These are phyloP conservation scores for Laterallus jamaicensis DNA, from an alignment of 2,113 vertebrate genomes.

Conservation along the genomic window DNA sequence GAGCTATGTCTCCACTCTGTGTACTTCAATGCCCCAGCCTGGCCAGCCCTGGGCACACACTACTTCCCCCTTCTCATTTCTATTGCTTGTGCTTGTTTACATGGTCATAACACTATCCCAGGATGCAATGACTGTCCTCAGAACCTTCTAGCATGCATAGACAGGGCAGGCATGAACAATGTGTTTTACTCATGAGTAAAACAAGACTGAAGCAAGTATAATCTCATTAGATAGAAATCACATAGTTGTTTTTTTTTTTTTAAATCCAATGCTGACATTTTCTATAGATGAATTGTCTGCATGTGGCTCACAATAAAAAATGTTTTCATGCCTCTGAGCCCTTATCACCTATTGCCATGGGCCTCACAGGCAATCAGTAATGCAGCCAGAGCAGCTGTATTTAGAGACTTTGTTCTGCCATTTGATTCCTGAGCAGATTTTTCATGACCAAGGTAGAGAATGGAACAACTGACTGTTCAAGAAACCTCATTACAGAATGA, in stretches of 20 bases:
- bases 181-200: background rate
- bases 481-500: background rate
- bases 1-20: background rate
- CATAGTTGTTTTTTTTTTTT: too few relatives aligned
- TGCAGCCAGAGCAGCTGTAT: background rate
- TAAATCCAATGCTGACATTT: background rate
- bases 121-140: background rate
- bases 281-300: background rate
- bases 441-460: background rate
- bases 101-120: background rate
- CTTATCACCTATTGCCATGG: background rate
- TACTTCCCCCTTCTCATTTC: background rate
- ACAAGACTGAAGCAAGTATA: background rate
- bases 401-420: background rate
- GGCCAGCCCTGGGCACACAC: rapidly evolving
- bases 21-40: background rate
- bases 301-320: background rate
- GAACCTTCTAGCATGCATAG: background rate
- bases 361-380: background rate
- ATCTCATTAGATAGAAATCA: background rate
- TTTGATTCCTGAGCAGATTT: conserved; percentile 22
- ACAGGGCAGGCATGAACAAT: background rate
- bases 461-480: background rate
- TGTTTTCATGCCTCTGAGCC: background rate
- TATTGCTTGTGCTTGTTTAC: background rate